Evolutionary conservation across 2,113 vertebrate genomes (phyloP).

Genomic region (Ursus arctos): DNA sequence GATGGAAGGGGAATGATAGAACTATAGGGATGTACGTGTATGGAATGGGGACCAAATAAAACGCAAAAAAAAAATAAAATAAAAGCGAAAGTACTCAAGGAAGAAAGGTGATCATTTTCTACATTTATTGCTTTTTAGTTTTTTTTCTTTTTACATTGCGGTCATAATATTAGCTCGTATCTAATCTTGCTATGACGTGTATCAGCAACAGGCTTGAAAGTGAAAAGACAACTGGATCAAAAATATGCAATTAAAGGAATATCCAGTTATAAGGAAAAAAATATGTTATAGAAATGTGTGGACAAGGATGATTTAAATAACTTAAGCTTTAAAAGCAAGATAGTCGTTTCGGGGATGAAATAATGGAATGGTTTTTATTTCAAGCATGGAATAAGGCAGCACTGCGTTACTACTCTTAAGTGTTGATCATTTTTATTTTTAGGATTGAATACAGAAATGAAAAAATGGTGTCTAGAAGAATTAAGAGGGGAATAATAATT

Average conservation of each 20-base stretch:
- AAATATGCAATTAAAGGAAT: conserved; percentile 13
- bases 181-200: background rate
- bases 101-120: conserved; percentile 44
- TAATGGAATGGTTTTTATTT: conserved; percentile 20
- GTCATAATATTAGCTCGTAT: background rate
- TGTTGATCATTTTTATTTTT: conserved; percentile 42
- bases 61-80: background rate
- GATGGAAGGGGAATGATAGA: background rate
- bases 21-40: background rate
- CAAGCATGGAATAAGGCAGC: background rate
- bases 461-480: background rate
- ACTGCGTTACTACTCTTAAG: background rate
- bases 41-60: background rate
- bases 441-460: conserved; percentile 40
- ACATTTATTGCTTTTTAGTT: conserved; percentile 47
- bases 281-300: background rate
- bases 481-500: conserved; percentile 10
- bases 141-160: background rate
- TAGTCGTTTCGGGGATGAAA: background rate
- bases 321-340: conserved; percentile 34
- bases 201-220: conserved; percentile 25
- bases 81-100: background rate
- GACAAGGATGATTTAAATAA: conserved; percentile 16
- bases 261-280: conserved; percentile 9
- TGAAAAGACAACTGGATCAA: conserved; percentile 10